These are phyloP conservation scores for Bacillus rossius DNA, from an alignment of 1,140 invertebrate species.

Conservation along the genomic window DNA sequence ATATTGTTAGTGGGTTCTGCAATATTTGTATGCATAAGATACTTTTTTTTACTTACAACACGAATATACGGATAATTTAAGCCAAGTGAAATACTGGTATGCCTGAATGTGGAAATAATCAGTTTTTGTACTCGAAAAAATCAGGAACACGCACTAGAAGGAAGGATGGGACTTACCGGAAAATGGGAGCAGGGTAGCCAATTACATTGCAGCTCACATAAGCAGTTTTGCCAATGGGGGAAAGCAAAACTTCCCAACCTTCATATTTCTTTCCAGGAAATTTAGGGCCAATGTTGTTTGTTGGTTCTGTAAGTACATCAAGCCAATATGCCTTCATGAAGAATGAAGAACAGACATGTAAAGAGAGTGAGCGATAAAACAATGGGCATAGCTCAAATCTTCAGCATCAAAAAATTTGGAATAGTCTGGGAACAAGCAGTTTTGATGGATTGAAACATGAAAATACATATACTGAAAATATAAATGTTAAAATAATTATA, in stretches of 20 bases:
- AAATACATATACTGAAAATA: no score
- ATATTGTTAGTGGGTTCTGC: conserved; percentile 32
- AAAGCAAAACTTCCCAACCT: conserved; percentile 16
- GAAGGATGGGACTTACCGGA: conserved; percentile 23
- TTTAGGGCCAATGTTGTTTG: conserved; percentile 48
- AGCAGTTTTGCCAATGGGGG: conserved; percentile 7
- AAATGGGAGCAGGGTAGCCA: conserved; percentile 30
- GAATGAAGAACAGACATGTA: no score
- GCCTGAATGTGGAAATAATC: neutral
- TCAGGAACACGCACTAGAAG: no score
- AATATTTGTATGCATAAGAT: neutral
- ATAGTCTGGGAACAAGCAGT: no score
- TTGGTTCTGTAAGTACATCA: conserved; percentile 41
- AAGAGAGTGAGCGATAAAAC: no score
- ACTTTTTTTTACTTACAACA: no score
- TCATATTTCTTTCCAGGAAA: conserved; percentile 39
- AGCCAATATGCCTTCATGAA: no score
- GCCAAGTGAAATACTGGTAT: neutral
- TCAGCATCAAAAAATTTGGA: no score
- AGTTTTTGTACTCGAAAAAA: neutral
- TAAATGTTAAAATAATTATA: no score
- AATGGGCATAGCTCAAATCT: no score
- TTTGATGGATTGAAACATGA: no score
- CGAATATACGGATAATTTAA: no score
- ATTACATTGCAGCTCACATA: conserved; percentile 29